Evolutionary conservation across 2,797 vertebrate genomes (phyloP), one percentile per base, ranked within the genome.

Genomic region (Danionella dracula): DNA sequence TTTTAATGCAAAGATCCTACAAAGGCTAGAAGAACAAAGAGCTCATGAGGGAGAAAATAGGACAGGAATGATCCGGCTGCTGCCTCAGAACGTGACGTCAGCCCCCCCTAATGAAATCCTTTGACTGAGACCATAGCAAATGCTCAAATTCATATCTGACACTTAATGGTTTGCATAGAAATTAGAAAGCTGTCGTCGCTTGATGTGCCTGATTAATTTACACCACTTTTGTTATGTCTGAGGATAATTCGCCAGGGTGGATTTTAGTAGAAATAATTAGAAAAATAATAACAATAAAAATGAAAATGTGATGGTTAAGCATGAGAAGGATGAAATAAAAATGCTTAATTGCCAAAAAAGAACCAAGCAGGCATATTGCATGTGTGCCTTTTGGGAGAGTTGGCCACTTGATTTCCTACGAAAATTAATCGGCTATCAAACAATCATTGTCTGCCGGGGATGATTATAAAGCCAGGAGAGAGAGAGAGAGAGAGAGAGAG

Each of bases 341-440:
- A 82, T 82, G 92, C 87, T 88, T 96, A 95, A 97, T 97, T 95
- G 92, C 88, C 85, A 89, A 80, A 71, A 80, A 92, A 94, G 89
- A 90, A 9, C 6, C 17, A 48, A 27, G 41, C 90, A 88, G 89
- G 89, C 89, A 87, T 87, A 87, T 90, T 91, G 88, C 83, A 46
- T 42, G 66, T 63, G 79, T 85, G 79, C 84, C 85, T 90, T 90
- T 90, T 90, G 88, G 86, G 89, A 82, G 92, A 94, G 90, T 85
- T 86, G 78, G 91, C 92, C 93, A 94, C 93, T 96, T 96, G 95
- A 95, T 97, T 97, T 94, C 91, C 93, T 96, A 92, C 93, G 93
- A 96, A 97, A 97, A 99, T 98, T 95, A 98, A 99, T 97, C 94
- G 94, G 93, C 94, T 99, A 98, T 98, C 96, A 97, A 98, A 96